phyloP scores from a whole-genome alignment of 2,888 invertebrate species.

The Amphipyra tragopoginis region DNA sequence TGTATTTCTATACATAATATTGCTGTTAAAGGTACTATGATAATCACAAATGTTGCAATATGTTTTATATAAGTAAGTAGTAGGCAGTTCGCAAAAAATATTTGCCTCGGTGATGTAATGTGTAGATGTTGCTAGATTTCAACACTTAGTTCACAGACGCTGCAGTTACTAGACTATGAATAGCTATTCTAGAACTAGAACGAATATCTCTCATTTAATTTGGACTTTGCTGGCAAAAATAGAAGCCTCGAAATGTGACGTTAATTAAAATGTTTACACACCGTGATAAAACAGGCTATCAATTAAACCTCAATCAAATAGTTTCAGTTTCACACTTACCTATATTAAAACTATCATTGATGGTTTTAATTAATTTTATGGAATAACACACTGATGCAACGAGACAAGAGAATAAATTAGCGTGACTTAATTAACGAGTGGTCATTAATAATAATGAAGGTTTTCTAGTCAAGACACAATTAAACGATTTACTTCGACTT shows the following conservation, averaged over 20 bases:
- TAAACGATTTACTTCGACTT: constrained; percentile 11
- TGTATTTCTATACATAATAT: not conserved
- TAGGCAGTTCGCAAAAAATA: constrained; percentile 17
- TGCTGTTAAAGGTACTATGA: not conserved
- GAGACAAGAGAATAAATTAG: constrained; percentile 48
- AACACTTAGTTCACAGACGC: constrained; percentile 17
- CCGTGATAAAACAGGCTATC: too few species aligned
- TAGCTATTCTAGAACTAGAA: constrained; percentile 12
- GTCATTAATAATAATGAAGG: constrained; percentile 45
- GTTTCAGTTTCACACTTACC: too few species aligned
- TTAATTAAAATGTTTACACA: not conserved
- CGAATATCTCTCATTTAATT: constrained; percentile 11
- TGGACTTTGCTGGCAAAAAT: not conserved
- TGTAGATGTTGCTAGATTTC: constrained; percentile 29
- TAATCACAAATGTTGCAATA: constrained; percentile 1
- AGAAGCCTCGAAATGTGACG: not conserved
- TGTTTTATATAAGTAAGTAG: not conserved
- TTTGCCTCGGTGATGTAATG: constrained; percentile 37
- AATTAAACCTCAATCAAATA: too few species aligned
- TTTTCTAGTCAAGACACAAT: constrained; percentile 32
- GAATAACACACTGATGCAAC: constrained; percentile 22
- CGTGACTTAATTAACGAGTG: constrained; percentile 44
- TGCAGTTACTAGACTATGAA: constrained; percentile 30
- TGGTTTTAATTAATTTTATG: not conserved
- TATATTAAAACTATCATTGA: not conserved